Evolutionary conservation across 1,140 invertebrate species (phyloP).

Genomic region (Drosophila varians): DNA sequence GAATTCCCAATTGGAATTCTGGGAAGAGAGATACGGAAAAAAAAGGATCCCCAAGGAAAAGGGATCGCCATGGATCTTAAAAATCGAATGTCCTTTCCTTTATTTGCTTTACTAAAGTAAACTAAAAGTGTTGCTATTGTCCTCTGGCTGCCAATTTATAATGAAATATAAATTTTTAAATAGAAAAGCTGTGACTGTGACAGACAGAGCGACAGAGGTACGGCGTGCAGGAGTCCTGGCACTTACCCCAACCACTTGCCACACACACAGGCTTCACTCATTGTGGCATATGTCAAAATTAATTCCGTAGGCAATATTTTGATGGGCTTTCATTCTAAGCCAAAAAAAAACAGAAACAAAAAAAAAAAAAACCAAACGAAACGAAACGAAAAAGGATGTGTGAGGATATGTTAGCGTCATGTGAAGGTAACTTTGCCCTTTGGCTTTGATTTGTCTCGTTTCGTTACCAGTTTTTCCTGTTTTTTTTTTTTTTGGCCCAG

Average conservation of each 20-base stretch:
- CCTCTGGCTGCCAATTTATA: too few species aligned
- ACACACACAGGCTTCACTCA: constrained; percentile 46
- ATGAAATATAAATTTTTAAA: constrained; percentile 27
- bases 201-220: too few species aligned
- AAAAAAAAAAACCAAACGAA: not conserved
- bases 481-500: constrained; percentile 37
- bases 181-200: not conserved
- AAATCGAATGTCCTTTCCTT: too few species aligned
- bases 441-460: constrained; percentile 18
- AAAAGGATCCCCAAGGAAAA: too few species aligned
- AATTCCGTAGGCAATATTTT: constrained; percentile 75
- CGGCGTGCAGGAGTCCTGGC: not conserved
- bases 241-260: not conserved
- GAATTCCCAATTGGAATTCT: too few species aligned
- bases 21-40: too few species aligned
- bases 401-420: not conserved
- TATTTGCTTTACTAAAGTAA: too few species aligned
- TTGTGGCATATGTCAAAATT: constrained; percentile 78
- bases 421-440: constrained; percentile 32
- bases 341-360: not conserved
- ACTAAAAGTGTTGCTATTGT: too few species aligned
- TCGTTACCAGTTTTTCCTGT: constrained; percentile 21
- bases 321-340: constrained; percentile 69
- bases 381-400: not conserved
- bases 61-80: too few species aligned